Evolutionary conservation across 2,888 invertebrate species (phyloP), one percentile per base, ranked within the genome.

Genomic region (Eurois occulta): DNA sequence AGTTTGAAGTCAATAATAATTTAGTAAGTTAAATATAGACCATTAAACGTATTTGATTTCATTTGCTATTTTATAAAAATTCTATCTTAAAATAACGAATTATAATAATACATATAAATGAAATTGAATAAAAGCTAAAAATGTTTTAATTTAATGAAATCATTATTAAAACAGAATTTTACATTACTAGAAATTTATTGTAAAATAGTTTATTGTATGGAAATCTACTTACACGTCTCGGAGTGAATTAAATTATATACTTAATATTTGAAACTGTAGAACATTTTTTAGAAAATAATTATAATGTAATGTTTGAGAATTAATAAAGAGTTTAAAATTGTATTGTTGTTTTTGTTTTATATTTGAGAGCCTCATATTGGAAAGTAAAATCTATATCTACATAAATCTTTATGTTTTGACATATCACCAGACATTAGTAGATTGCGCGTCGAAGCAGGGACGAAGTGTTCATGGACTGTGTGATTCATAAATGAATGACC

Each of bases 261-360:
- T 52, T 38, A 64, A 65, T 38, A 80, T 75, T 75, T 72, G 10
- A 84, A 76, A 72, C 10, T 35, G 83, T 87, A 87, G 84, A 78
- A 60, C 55, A 68, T 32, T 79, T 85, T 87, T 80, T 86, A 86
- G 83, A 77, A 68, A 64, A 64, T 83, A 82, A 72, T 75, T 35
- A 78, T 67, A 71, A 79, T 85, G 60, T 76, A 84, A 80, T 77
- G 85, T 88, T 87, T 87, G 85, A 72, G 24, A 80, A 75, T 78
- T 88, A 87, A 76, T 87, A 87, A 88, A 88, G 68, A 35, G 65
- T 80, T 86, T 78, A 76, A 86, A 78, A 75, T 55, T 62, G 0
- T 7, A 24, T 58, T 13, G 72, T 41, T 11, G 41, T 80, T 84
- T 77, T 74, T 38, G 10, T 75, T 73, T 48, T 28, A 55, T 66